phyloP scores from a whole-genome alignment of 2,888 invertebrate genomes.

The Xiphydria camelus region DNA sequence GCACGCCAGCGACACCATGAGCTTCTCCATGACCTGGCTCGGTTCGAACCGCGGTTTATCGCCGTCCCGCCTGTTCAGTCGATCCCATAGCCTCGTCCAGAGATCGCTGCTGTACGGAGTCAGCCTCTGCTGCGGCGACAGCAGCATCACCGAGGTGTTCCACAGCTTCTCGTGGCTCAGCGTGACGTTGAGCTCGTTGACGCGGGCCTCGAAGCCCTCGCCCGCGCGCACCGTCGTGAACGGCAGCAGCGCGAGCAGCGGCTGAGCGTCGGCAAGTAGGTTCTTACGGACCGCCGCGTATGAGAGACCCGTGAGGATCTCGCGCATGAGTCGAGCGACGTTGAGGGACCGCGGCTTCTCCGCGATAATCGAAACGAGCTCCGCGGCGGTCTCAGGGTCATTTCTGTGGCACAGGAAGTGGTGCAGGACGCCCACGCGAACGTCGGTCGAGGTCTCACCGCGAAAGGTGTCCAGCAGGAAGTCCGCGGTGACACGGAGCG shows the following conservation, averaged over 20 bases:
- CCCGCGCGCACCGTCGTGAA: slow-evolving; percentile 67
- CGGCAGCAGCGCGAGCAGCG: slow-evolving; percentile 72
- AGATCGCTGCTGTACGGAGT: slow-evolving; percentile 81
- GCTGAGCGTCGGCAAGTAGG: slow-evolving; percentile 71
- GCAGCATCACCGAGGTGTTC: slow-evolving; percentile 81
- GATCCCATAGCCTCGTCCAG: slow-evolving; percentile 82
- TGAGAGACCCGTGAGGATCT: slow-evolving; percentile 78
- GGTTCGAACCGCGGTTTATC: slow-evolving; percentile 69
- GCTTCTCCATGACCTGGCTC: slow-evolving; percentile 74
- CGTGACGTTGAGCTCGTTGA: slow-evolving; percentile 65
- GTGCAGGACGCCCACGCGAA: slow-evolving; percentile 80
- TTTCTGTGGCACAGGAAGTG: slow-evolving; percentile 78
- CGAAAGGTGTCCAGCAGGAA: slow-evolving; percentile 73
- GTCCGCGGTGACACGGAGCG: slow-evolving; percentile 67
- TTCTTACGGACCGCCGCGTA: slow-evolving; percentile 73
- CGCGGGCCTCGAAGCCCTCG: slow-evolving; percentile 67
- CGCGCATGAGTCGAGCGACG: slow-evolving; percentile 73
- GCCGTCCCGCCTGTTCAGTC: slow-evolving; percentile 65
- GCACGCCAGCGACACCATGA: slow-evolving; percentile 78
- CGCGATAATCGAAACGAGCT: slow-evolving; percentile 68
- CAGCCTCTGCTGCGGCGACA: slow-evolving; percentile 81
- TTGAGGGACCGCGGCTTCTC: slow-evolving; percentile 67
- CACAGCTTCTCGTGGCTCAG: slow-evolving; percentile 76
- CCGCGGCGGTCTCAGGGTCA: slow-evolving; percentile 74
- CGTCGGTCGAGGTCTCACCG: slow-evolving; percentile 68